Conservation (phyloP, 2,113 vertebrate genomes). For the Saccopteryx bilineata region DNA sequence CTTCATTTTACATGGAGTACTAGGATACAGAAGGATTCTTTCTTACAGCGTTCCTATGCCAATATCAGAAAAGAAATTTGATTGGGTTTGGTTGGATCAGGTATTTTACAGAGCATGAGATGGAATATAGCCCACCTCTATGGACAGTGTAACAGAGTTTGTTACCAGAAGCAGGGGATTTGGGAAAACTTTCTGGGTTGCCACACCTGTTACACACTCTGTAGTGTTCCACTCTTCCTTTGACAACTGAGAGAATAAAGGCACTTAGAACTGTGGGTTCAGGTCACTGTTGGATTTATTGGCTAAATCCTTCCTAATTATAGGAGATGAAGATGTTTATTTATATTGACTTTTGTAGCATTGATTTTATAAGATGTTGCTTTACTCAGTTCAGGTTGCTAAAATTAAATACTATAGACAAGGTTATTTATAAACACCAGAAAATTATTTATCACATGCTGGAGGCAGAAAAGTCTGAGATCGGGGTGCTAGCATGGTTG, state of each 20-base stretch:
- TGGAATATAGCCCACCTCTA: no score
- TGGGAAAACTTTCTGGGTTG: neutral
- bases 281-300: neutral
- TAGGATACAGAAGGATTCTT: no score
- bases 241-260: neutral
- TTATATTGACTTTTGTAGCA: neutral
- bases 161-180: neutral
- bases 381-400: neutral
- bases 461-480: no score
- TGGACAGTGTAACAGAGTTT: neutral
- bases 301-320: neutral
- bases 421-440: neutral
- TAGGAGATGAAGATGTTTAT: neutral
- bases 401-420: neutral
- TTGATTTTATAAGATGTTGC: neutral
- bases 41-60: neutral
- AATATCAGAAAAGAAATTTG: neutral
- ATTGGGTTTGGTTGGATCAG: neutral
- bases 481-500: neutral
- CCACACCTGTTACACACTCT: neutral
- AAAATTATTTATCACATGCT: neutral
- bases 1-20: neutral
- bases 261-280: neutral
- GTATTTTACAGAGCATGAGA: neutral
- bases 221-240: neutral